A percentile compares a stretch with the other conserved stretches of the same genome.
phyloP scores from a whole-genome alignment of 1,140 invertebrate species.

The Steinernema feltiae region DNA sequence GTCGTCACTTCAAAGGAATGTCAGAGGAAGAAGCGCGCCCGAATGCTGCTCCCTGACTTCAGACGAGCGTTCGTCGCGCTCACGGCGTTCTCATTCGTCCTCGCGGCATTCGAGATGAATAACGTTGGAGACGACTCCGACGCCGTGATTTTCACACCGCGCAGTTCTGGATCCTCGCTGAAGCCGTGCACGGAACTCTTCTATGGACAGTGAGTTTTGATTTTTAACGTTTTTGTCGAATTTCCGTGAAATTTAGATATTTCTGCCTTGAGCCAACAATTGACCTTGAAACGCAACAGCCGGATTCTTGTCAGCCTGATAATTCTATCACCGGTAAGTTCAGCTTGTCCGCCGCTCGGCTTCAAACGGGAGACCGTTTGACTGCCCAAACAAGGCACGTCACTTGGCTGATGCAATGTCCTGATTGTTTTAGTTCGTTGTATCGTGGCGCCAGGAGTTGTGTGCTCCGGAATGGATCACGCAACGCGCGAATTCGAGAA shows the following conservation, averaged over 20 bases:
- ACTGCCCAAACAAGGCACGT: no score
- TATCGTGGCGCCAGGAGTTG: constrained; percentile 72
- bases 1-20: no score
- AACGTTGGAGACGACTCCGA: constrained; percentile 1
- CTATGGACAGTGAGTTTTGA: not conserved
- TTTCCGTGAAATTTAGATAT: constrained; percentile 45
- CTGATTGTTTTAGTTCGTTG: constrained; percentile 70
- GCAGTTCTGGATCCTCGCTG: not conserved
- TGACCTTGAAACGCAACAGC: constrained; percentile 81
- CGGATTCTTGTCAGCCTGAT: constrained; percentile 69
- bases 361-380: no score
- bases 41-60: not conserved
- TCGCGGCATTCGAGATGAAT: not conserved
- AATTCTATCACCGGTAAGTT: constrained; percentile 59
- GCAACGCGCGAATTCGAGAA: constrained; percentile 74
- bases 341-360: no score
- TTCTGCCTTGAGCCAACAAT: constrained; percentile 81
- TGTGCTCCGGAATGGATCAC: constrained; percentile 71
- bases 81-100: not conserved
- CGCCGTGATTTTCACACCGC: not conserved
- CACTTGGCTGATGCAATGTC: no score
- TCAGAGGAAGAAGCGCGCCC: not conserved
- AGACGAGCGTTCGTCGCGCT: not conserved
- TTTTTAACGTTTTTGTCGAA: not conserved
- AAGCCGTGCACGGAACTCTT: not conserved